These are phyloP conservation scores for Bradynema listronoti DNA, from an alignment of 1,140 invertebrate species.

Conservation along the genomic window DNA sequence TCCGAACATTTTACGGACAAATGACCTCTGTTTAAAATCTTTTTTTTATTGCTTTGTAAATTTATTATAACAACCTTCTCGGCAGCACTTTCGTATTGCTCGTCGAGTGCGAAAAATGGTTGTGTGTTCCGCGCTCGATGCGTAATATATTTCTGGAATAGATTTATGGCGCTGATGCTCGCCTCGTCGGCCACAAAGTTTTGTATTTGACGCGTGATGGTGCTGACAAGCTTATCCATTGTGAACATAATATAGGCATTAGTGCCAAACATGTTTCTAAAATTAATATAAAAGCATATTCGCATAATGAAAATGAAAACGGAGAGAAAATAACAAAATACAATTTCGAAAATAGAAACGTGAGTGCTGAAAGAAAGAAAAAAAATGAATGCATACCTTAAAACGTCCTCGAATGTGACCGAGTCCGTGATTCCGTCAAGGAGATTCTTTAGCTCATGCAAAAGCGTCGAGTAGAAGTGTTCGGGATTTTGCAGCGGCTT, in stretches of 20 bases:
- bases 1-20: no score
- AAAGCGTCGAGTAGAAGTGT: constrained; percentile 23
- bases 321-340: no score
- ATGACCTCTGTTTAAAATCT: no score
- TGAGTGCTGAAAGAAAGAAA: no score
- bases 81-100: constrained; percentile 20
- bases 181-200: constrained; percentile 24
- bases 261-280: constrained; percentile 33
- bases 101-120: constrained; percentile 8
- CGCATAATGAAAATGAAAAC: no score
- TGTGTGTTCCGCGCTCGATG: constrained; percentile 20
- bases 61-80: constrained; percentile 14
- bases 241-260: constrained; percentile 28
- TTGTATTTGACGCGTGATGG: constrained; percentile 26
- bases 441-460: constrained; percentile 31
- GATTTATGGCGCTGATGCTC: constrained; percentile 15
- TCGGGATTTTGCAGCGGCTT: constrained; percentile 32
- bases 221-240: constrained; percentile 30
- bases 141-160: constrained; percentile 21
- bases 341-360: no score
- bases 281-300: constrained; percentile 6
- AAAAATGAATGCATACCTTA: no score
- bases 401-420: constrained; percentile 23
- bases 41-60: not conserved
- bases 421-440: constrained; percentile 25